These are phyloP conservation scores for Eidolon dupreanum DNA, from an alignment of 2,797 vertebrate species.

Conservation along the genomic window DNA sequence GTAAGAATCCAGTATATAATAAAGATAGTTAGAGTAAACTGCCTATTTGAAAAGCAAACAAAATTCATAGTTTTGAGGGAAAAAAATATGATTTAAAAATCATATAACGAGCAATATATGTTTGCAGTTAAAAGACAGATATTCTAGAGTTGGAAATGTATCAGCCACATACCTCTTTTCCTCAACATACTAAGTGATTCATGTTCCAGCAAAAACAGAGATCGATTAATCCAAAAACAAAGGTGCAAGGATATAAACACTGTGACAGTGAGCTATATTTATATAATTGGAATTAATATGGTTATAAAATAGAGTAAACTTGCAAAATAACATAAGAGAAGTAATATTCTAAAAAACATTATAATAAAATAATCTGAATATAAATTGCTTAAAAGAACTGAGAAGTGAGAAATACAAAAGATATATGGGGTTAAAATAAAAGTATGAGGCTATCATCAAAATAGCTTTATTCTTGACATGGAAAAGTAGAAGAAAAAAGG, in stretches of 20 bases:
- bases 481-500: neutral
- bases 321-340: conserved; percentile 36
- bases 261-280: neutral
- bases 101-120: neutral
- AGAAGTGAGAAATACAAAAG: conserved; percentile 25
- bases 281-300: neutral
- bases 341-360: neutral
- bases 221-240: conserved; percentile 37
- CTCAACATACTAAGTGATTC: neutral
- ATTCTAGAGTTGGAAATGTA: neutral
- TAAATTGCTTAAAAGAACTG: conserved; percentile 36
- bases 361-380: conserved; percentile 20
- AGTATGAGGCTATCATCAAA: neutral
- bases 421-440: neutral
- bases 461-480: neutral
- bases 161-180: neutral
- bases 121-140: neutral
- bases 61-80: neutral
- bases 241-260: neutral
- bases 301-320: neutral
- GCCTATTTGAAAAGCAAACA: neutral
- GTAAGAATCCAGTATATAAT: neutral
- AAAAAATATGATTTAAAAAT: neutral
- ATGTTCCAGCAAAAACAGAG: neutral
- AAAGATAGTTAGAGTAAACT: neutral